phyloP scores from a whole-genome alignment of 2,888 invertebrate genomes.

The Cataglyphis livida region DNA sequence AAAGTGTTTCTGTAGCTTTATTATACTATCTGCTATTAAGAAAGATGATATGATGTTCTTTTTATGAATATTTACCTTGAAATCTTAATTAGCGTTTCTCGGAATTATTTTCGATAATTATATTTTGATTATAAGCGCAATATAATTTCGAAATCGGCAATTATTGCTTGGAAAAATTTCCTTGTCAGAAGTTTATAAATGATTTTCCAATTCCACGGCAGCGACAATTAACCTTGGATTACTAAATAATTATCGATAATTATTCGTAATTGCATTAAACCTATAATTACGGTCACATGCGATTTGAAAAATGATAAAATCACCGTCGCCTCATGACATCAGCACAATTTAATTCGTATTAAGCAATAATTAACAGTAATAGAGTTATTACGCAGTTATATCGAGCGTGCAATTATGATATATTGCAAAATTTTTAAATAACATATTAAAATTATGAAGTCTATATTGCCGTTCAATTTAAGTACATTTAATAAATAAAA shows the following conservation, averaged over 20 bases:
- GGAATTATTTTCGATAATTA: slow-evolving; percentile 30
- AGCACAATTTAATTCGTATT: slow-evolving; percentile 50
- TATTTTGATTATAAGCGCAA: slow-evolving; percentile 2
- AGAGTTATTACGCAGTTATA: slow-evolving; percentile 34
- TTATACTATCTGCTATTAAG: background rate
- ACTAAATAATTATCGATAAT: slow-evolving; percentile 46
- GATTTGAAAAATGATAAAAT: slow-evolving; percentile 30
- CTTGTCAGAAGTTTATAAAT: slow-evolving; percentile 49
- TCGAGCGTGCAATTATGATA: slow-evolving; percentile 33
- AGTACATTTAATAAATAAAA: no score
- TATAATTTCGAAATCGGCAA: slow-evolving; percentile 32
- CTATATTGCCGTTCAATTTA: background rate
- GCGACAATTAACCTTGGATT: slow-evolving; percentile 32
- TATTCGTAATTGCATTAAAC: slow-evolving; percentile 35
- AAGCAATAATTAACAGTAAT: slow-evolving; percentile 52
- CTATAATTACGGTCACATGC: slow-evolving; percentile 39
- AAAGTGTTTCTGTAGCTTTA: background rate
- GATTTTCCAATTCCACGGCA: slow-evolving; percentile 33
- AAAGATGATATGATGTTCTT: background rate
- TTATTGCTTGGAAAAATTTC: slow-evolving; percentile 17
- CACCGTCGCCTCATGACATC: slow-evolving; percentile 27
- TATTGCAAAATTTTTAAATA: slow-evolving; percentile 23
- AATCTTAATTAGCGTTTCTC: slow-evolving; percentile 7
- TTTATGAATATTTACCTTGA: slow-evolving; percentile 14
- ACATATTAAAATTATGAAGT: slow-evolving; percentile 31